Evolutionary conservation across 2,888 invertebrate species (phyloP), one percentile per base, ranked within the genome.

Genomic region (Pherbina coryleti): DNA sequence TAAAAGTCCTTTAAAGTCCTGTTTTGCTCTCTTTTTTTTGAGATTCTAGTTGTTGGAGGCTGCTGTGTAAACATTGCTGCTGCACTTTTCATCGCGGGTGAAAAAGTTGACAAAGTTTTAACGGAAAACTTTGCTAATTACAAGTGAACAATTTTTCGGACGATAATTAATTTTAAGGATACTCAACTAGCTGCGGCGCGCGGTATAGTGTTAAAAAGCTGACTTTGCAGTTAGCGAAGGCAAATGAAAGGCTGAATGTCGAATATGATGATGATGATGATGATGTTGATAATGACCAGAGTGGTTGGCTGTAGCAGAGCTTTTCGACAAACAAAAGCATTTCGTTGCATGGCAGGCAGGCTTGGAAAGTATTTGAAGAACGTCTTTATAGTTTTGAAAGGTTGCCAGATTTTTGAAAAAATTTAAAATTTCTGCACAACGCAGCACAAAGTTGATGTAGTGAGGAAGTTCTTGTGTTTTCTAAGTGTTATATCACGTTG

Each of bases 81-180:
- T 44, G 44, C 44, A 11, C 44, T 44, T 44, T 44, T 44, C 14
- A 44, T 11, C 44, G 25, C 22, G 25, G 9, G 25, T 49, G 51
- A 25, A 69, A n/a, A 69, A 69, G 69, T 77, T 64, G 77, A 77
- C 64, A 78, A 78, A 77, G 78, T 75, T 80, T 78, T 55, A 72
- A 72, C 80, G 78, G 71, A 73, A 79, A 80, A 80, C 80, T 80
- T 80, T 80, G 79, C 80, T 79, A 80, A 80, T 80, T 80, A 79
- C 78, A 75, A 75, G 77, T 49, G 75, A 44, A 75, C 71, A 78
- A 77, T 80, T 80, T 79, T 76, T 67, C 75, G 67, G 67, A 53
- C 67, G 77, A 64, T 79, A 80, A 80, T 80, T 80, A 80, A 80
- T 80, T 78, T 80, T 78, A 28, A 66, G 67, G 75, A 53, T 67